A percentile compares a stretch with the other conserved stretches of the same genome.
These are phyloP conservation scores for Agrypnus murinus DNA, from an alignment of 2,888 invertebrate species.

Conservation along the genomic window DNA sequence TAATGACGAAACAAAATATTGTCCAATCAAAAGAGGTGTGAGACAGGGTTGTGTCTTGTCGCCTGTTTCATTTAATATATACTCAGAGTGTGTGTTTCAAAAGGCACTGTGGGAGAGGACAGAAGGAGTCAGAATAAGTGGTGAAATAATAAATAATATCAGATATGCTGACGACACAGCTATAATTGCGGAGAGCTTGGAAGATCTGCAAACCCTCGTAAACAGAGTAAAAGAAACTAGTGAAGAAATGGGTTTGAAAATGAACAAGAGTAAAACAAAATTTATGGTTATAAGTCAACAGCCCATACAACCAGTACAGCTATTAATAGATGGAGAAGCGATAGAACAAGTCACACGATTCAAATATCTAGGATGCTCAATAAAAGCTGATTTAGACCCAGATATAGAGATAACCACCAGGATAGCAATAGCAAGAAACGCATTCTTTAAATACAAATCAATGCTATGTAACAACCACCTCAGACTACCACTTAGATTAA, in stretches of 20 bases:
- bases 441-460: not conserved
- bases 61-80: not conserved
- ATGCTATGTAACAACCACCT: too few species aligned
- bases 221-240: constrained; percentile 24
- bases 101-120: too few species aligned
- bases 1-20: not conserved
- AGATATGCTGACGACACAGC: too few species aligned
- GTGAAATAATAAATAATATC: too few species aligned
- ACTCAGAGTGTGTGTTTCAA: not conserved
- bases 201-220: constrained; percentile 4
- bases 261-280: constrained; percentile 35
- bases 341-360: constrained; percentile 30
- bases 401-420: constrained; percentile 1
- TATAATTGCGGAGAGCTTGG: too few species aligned
- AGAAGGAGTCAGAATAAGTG: too few species aligned
- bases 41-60: too few species aligned
- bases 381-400: not conserved
- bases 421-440: too few species aligned
- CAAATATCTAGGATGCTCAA: not conserved
- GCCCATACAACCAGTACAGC: too few species aligned
- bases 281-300: not conserved
- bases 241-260: constrained; percentile 30
- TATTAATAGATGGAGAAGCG: too few species aligned
- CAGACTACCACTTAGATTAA: too few species aligned
- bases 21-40: not conserved